These are phyloP conservation scores for Takifugu ocellatus DNA, from an alignment of 2,797 vertebrate species.

Conservation along the genomic window DNA sequence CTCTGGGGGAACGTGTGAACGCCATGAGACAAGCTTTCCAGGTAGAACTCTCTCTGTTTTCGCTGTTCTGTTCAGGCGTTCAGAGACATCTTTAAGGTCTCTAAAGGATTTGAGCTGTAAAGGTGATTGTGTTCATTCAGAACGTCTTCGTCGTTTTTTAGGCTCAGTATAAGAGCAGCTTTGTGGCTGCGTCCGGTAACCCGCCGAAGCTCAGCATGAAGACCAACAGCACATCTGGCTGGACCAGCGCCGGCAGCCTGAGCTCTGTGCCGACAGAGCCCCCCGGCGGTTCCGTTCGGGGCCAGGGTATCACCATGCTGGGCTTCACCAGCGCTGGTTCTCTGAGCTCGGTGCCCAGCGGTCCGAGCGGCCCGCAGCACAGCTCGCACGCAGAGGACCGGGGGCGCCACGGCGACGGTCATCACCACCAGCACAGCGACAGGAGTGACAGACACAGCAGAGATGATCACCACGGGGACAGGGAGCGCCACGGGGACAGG, in stretches of 20 bases:
- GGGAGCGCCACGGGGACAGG: slow-evolving; percentile 72
- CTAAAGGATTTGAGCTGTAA: background rate
- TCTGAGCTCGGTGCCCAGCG: slow-evolving; percentile 84
- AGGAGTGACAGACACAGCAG: slow-evolving; percentile 53
- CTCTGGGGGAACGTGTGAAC: slow-evolving; percentile 95
- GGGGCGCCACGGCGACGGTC: slow-evolving; percentile 68
- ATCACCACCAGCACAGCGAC: slow-evolving; percentile 69
- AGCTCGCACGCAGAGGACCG: slow-evolving; percentile 61
- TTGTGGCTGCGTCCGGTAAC: slow-evolving; percentile 89
- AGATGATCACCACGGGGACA: slow-evolving; percentile 67
- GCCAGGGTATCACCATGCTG: slow-evolving; percentile 57
- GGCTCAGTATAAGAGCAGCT: slow-evolving; percentile 98
- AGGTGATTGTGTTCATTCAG: background rate
- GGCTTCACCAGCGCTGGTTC: slow-evolving; percentile 92
- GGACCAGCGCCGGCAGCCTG: slow-evolving; percentile 96
- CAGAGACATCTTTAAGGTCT: no score
- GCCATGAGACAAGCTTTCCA: slow-evolving; percentile 98
- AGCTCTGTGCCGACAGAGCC: slow-evolving; percentile 86
- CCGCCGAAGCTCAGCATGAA: slow-evolving; percentile 89
- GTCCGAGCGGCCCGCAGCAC: slow-evolving; percentile 58
- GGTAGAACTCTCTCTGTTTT: slow-evolving; percentile 62
- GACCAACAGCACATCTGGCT: slow-evolving; percentile 84
- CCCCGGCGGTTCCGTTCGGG: slow-evolving; percentile 64
- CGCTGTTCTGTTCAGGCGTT: no score
- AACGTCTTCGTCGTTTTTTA: slow-evolving; percentile 43